Evolutionary conservation across 2,113 vertebrate genomes (phyloP).

Genomic region (Noctilio leporinus): DNA sequence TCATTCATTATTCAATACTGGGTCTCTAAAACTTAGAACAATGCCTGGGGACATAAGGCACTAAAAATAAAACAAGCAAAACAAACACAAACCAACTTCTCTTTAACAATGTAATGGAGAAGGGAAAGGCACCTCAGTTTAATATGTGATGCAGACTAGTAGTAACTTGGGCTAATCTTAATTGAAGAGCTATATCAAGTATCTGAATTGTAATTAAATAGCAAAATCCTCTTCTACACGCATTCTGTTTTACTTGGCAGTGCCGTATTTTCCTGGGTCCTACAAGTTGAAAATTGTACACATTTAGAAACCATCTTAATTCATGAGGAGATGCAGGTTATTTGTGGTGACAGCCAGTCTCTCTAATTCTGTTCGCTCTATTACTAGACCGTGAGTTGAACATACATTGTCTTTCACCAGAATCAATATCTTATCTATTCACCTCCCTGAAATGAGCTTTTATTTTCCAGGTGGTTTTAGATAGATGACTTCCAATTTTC

Average conservation of each 20-base stretch:
- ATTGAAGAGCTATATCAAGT: not conserved
- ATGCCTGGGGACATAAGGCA: not conserved
- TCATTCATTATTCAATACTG: not conserved
- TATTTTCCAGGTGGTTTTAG: conserved; percentile 67
- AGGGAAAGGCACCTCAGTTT: not conserved
- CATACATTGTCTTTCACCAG: conserved; percentile 68
- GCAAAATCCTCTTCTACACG: not conserved
- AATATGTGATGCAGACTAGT: not conserved
- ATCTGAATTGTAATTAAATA: conserved; percentile 29
- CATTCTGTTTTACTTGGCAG: not conserved
- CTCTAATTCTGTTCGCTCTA: conserved; percentile 59
- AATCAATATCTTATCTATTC: conserved; percentile 73
- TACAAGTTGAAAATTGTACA: conserved; percentile 39
- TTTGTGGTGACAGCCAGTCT: conserved; percentile 58
- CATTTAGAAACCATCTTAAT: conserved; percentile 27
- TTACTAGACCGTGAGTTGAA: conserved; percentile 49
- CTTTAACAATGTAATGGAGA: not conserved
- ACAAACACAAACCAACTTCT: not conserved
- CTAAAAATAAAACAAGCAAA: conserved; percentile 1
- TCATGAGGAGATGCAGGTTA: conserved; percentile 49
- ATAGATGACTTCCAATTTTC: conserved; percentile 69
- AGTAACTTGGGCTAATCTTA: not conserved
- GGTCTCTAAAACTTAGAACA: not conserved
- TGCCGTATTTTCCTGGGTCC: conserved; percentile 42
- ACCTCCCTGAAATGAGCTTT: conserved; percentile 60